Evolutionary conservation across 2,888 invertebrate species (phyloP).

Genomic region (Cantharis flavilabris): DNA sequence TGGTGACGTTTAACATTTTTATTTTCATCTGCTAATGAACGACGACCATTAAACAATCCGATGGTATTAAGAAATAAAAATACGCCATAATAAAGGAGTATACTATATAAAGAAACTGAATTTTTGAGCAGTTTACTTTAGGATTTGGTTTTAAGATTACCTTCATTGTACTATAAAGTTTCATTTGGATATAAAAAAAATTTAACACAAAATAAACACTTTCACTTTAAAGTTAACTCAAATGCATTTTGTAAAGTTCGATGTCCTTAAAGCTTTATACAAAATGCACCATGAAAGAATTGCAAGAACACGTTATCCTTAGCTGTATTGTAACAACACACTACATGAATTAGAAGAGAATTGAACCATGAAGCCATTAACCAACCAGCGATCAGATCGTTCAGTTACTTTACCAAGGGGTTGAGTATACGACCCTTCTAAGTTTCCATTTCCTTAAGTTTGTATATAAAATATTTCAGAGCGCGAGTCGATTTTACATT

Average conservation of each 20-base stretch:
- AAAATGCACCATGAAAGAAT: constrained; percentile 28
- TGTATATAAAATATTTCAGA: not conserved
- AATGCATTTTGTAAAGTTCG: constrained; percentile 35
- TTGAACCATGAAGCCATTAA: constrained; percentile 43
- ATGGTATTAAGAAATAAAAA: not conserved
- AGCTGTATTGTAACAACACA: constrained; percentile 41
- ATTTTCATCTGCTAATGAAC: not conserved
- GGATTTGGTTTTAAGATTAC: not conserved
- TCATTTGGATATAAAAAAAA: not conserved
- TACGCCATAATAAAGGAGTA: not conserved
- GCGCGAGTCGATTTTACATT: not conserved
- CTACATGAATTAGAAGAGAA: constrained; percentile 45
- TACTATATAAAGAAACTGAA: not conserved
- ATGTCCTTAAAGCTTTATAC: constrained; percentile 38
- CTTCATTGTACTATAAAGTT: not conserved
- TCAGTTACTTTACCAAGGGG: constrained; percentile 37
- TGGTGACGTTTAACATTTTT: not conserved
- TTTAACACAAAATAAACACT: constrained; percentile 20
- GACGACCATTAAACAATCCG: not conserved
- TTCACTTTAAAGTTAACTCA: constrained; percentile 19
- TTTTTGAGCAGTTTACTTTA: not conserved
- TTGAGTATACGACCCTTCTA: constrained; percentile 23
- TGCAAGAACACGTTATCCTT: constrained; percentile 40
- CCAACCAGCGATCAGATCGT: constrained; percentile 49
- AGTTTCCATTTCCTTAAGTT: constrained; percentile 32